These are phyloP conservation scores for Tauraco hartlaubi DNA, from an alignment of 2,797 vertebrate genomes.

Conservation along the genomic window DNA sequence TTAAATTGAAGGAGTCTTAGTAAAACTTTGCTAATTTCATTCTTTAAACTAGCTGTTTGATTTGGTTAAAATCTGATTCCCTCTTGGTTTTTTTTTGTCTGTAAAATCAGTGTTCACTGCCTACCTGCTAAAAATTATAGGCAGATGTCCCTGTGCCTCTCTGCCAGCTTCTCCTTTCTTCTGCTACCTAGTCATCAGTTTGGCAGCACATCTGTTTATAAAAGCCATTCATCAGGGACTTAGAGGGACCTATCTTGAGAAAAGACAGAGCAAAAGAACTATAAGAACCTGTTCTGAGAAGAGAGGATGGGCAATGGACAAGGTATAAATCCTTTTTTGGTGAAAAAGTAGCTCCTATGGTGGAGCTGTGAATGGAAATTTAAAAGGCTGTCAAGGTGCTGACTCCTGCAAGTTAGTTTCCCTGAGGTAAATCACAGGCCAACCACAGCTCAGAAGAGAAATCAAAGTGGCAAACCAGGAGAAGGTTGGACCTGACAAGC, in stretches of 20 bases:
- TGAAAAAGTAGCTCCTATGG: background rate
- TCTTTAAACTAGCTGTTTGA: background rate
- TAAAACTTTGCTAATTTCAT: background rate
- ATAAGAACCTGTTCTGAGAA: background rate
- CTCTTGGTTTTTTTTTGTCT: background rate
- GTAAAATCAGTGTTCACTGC: background rate
- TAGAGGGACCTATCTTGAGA: background rate
- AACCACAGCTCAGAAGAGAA: background rate
- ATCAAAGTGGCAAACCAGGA: background rate
- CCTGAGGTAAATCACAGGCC: background rate
- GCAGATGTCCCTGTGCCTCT: background rate
- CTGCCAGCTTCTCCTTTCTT: background rate
- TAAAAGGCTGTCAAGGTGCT: background rate
- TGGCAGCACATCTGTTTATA: background rate
- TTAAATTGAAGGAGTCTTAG: background rate
- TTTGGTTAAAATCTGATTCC: background rate
- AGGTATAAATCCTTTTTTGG: background rate
- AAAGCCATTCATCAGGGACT: background rate
- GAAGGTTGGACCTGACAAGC: background rate
- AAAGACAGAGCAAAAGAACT: background rate
- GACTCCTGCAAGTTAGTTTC: background rate
- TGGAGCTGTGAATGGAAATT: background rate
- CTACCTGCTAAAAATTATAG: background rate
- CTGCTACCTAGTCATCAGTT: background rate
- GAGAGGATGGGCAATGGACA: background rate